Conservation (phyloP, 2,797 vertebrate species). For the Clarias fuscus region DNA sequence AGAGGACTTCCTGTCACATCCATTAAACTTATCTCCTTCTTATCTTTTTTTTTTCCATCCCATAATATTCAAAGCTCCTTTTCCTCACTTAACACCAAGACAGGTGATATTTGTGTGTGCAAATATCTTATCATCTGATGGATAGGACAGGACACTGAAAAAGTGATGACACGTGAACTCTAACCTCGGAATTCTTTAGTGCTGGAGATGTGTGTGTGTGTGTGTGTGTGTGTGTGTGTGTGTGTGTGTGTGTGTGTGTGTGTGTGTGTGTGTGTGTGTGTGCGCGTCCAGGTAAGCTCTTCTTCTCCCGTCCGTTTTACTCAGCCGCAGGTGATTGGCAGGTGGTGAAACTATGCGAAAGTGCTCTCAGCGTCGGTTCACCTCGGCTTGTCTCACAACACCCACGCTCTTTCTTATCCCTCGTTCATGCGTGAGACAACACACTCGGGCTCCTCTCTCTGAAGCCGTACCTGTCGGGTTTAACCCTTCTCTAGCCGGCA, state of each 20-base stretch:
- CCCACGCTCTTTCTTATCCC: constrained; percentile 50
- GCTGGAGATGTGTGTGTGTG: neutral
- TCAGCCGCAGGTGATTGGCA: constrained; percentile 65
- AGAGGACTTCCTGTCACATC: constrained; percentile 75
- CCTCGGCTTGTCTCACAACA: constrained; percentile 61
- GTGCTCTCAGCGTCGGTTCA: constrained; percentile 67
- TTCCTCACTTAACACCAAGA: constrained; percentile 28
- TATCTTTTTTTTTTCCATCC: constrained; percentile 40
- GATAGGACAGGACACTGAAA: constrained; percentile 36
- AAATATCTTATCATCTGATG: constrained; percentile 32
- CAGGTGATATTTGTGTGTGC: constrained; percentile 63
- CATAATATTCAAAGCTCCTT: constrained; percentile 41
- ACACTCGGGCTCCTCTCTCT: constrained; percentile 46
- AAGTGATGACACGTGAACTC: constrained; percentile 44
- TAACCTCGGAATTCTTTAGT: constrained; percentile 18
- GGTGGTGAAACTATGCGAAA: constrained; percentile 67
- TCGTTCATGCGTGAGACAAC: constrained; percentile 51
- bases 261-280: constrained; percentile 44
- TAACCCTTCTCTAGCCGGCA: constrained; percentile 18
- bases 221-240: constrained; percentile 32
- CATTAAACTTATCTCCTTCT: constrained; percentile 71
- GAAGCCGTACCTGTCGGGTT: constrained; percentile 44
- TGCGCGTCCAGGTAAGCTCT: constrained; percentile 51
- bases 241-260: constrained; percentile 27
- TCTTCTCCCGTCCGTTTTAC: constrained; percentile 23